These are phyloP conservation scores for Lagorchestes hirsutus DNA, from an alignment of 2,797 vertebrate genomes.

Conservation along the genomic window DNA sequence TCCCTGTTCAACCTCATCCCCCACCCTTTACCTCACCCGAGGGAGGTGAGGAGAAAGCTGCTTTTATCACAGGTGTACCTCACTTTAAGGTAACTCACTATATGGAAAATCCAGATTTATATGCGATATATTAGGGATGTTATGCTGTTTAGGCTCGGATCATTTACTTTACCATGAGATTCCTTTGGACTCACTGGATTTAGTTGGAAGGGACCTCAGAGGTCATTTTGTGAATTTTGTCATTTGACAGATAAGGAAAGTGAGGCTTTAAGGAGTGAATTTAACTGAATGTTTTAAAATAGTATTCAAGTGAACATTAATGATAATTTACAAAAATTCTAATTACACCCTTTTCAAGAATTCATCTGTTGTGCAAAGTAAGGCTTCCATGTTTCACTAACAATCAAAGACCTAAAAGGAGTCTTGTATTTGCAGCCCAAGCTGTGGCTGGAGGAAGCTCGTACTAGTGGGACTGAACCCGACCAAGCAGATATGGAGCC, in stretches of 20 bases:
- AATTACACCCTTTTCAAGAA: slow-evolving; percentile 59
- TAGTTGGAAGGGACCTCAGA: background rate
- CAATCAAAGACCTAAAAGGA: slow-evolving; percentile 57
- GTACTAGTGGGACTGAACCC: slow-evolving; percentile 9
- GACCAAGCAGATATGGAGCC: background rate
- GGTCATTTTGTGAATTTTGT: background rate
- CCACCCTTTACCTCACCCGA: background rate
- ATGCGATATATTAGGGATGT: slow-evolving; percentile 39
- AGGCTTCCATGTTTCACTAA: slow-evolving; percentile 71
- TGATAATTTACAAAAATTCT: slow-evolving; percentile 68
- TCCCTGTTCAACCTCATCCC: background rate
- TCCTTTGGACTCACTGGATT: slow-evolving; percentile 3
- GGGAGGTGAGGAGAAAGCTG: background rate
- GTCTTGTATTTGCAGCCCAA: background rate
- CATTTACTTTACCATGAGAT: slow-evolving; percentile 25
- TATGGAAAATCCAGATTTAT: slow-evolving; percentile 35
- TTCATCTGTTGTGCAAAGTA: slow-evolving; percentile 72
- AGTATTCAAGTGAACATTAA: slow-evolving; percentile 4
- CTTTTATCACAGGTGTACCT: slow-evolving; percentile 38
- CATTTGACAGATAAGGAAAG: background rate
- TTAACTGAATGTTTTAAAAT: slow-evolving; percentile 65
- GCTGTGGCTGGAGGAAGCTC: slow-evolving; percentile 27
- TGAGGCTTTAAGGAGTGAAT: background rate
- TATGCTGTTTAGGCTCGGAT: slow-evolving; percentile 14
- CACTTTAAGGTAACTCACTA: slow-evolving; percentile 36